phyloP scores from a whole-genome alignment of 2,888 invertebrate species.

The Sepiola atlantica region DNA sequence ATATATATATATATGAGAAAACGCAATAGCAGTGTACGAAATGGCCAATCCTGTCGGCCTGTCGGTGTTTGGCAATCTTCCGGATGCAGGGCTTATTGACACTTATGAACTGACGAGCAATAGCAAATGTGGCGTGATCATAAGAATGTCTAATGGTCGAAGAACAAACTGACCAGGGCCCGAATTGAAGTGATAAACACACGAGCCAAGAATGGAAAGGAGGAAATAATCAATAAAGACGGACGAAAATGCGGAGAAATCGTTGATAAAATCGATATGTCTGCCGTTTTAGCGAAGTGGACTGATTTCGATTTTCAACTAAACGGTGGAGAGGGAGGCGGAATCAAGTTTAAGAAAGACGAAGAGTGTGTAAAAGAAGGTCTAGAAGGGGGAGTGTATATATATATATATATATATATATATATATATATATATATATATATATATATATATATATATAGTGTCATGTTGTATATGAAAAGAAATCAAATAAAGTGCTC shows the following conservation, averaged over 20 bases:
- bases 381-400: no score
- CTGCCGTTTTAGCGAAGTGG: background rate
- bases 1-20: no score
- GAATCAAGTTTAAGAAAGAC: no score
- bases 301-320: background rate
- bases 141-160: background rate
- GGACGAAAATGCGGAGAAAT: background rate
- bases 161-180: background rate
- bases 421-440: no score
- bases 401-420: no score
- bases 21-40: background rate
- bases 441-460: no score
- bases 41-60: background rate
- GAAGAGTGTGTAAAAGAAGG: no score
- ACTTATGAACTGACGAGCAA: background rate
- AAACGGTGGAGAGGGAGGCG: no score
- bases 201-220: background rate
- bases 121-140: background rate
- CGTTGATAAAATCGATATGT: background rate
- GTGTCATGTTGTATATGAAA: no score
- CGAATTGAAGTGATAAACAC: background rate
- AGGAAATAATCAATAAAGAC: background rate
- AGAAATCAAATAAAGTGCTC: no score
- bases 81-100: background rate
- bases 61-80: background rate